A percentile compares a stretch with the other conserved stretches of the same genome.
Evolutionary conservation across 1,140 invertebrate genomes (phyloP).

Genomic region (Anastrepha obliqua): DNA sequence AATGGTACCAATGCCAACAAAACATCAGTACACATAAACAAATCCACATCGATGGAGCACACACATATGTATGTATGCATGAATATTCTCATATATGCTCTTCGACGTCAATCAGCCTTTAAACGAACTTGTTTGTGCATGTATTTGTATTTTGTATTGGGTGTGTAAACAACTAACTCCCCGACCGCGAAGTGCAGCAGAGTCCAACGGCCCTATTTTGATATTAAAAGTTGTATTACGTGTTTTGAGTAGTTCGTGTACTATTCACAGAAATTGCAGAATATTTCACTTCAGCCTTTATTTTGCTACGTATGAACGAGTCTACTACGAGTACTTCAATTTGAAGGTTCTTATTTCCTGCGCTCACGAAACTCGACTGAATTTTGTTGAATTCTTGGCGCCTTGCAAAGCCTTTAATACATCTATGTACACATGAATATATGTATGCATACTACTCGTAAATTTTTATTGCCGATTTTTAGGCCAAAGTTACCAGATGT

Average conservation of each 20-base stretch:
- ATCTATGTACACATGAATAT: neutral
- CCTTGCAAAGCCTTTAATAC: neutral
- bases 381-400: constrained; percentile 44
- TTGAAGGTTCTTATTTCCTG: constrained; percentile 22
- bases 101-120: no score
- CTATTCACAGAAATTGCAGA: neutral
- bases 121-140: neutral
- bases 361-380: constrained; percentile 42
- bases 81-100: neutral
- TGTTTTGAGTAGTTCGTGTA: constrained; percentile 1
- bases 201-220: neutral
- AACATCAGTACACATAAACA: neutral
- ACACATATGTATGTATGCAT: neutral
- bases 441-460: neutral
- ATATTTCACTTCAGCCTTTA: constrained; percentile 21
- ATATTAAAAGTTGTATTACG: neutral
- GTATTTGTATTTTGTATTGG: neutral
- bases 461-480: constrained; percentile 8
- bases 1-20: constrained; percentile 31
- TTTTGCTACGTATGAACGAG: neutral
- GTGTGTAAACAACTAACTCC: neutral
- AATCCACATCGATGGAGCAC: neutral
- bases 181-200: neutral
- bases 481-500: neutral
- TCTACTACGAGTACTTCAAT: neutral